Evolutionary conservation across 2,113 vertebrate species (phyloP).

Genomic region (Holacanthus passer): DNA sequence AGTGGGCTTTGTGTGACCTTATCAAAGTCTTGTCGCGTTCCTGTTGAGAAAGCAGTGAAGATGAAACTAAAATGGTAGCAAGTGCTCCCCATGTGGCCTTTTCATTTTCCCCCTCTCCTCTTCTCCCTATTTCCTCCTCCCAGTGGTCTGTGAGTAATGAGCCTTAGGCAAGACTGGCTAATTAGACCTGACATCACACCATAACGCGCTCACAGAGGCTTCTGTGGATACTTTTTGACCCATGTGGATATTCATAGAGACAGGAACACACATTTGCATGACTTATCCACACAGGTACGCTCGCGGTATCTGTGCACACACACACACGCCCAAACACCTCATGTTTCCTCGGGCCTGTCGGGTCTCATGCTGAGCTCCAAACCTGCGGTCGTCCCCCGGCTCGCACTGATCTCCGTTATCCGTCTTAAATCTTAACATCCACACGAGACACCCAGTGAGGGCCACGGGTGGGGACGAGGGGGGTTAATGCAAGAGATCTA

Average conservation of each 20-base stretch:
- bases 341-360: constrained; percentile 26
- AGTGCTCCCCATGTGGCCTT: constrained; percentile 67
- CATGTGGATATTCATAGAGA: constrained; percentile 42
- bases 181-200: constrained; percentile 82
- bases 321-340: constrained; percentile 13
- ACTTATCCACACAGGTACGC: not conserved
- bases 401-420: not conserved
- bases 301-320: not conserved
- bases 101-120: constrained; percentile 30
- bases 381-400: not conserved
- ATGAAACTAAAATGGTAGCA: constrained; percentile 53
- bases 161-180: constrained; percentile 73
- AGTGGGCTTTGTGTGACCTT: constrained; percentile 62
- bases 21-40: constrained; percentile 66
- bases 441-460: constrained; percentile 16
- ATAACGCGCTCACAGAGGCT: constrained; percentile 52
- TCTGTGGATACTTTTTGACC: constrained; percentile 50
- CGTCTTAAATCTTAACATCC: constrained; percentile 30
- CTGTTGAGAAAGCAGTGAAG: constrained; percentile 33
- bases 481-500: constrained; percentile 29
- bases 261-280: not conserved
- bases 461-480: not conserved
- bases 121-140: constrained; percentile 48
- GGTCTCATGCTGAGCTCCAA: constrained; percentile 34
- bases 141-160: constrained; percentile 78